Conservation (phyloP, 2,797 vertebrate species). For the Anas bernieri region DNA sequence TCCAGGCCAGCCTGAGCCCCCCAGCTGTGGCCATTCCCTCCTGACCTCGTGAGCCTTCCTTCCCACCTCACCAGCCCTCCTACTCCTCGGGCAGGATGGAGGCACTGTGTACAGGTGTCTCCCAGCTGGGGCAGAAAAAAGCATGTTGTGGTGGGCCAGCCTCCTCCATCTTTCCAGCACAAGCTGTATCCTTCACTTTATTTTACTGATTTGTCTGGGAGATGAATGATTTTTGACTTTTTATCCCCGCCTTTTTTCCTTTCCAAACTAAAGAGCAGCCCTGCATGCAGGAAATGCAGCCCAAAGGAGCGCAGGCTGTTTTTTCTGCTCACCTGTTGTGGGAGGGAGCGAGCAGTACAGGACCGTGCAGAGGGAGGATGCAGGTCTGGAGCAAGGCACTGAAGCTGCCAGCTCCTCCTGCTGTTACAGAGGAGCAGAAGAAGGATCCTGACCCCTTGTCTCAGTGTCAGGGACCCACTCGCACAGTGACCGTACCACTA, state of each 20-base stretch:
- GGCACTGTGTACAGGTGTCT: too few relatives aligned
- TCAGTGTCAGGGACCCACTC: not conserved
- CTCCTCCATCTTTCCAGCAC: not conserved
- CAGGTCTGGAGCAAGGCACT: not conserved
- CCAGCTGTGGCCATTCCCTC: not conserved
- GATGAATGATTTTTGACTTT: not conserved
- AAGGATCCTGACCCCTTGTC: not conserved
- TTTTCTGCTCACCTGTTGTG: not conserved
- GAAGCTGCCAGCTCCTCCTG: not conserved
- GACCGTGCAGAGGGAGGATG: not conserved
- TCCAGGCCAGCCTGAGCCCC: not conserved
- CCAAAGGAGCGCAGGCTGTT: too few relatives aligned
- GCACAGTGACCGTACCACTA: rapidly evolving
- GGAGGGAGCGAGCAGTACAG: not conserved
- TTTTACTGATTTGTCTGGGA: not conserved
- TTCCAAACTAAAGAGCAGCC: not conserved
- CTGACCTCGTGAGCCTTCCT: not conserved
- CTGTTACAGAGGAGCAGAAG: not conserved
- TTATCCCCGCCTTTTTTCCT: not conserved
- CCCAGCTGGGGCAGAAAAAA: too few relatives aligned
- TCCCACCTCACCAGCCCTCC: not conserved
- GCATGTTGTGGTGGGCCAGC: not conserved
- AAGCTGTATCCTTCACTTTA: not conserved
- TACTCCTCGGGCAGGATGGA: not conserved
- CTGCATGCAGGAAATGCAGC: not conserved